Percentiles rank a stretch among this genome's conserved stretches.
Conservation (phyloP, 2,888 invertebrate species). For the Entomobrya multifasciata region DNA sequence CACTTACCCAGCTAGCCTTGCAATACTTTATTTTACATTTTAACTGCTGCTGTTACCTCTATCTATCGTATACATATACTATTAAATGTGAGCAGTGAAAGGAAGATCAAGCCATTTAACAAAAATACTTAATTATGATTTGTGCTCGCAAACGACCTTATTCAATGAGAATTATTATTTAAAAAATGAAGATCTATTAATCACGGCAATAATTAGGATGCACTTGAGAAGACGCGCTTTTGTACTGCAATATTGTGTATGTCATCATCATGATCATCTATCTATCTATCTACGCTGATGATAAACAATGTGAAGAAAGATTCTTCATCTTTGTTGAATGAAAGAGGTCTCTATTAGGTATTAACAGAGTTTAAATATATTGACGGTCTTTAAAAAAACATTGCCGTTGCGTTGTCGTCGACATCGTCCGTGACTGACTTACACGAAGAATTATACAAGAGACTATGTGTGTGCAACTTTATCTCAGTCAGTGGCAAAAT, state of each 20-base stretch:
- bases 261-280: not conserved
- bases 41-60: no score
- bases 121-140: constrained; percentile 49
- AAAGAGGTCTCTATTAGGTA: constrained; percentile 32
- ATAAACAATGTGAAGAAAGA: constrained; percentile 18
- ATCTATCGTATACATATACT: no score
- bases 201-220: constrained; percentile 34
- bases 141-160: constrained; percentile 49
- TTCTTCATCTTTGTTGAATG: no score
- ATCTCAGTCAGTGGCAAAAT: no score
- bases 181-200: constrained; percentile 48
- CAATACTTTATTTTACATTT: constrained; percentile 35
- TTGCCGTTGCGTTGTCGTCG: no score
- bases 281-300: not conserved
- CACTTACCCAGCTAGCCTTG: no score
- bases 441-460: constrained; percentile 2
- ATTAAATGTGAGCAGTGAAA: constrained; percentile 37
- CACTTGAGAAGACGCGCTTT: constrained; percentile 52
- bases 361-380: not conserved
- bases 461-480: not conserved
- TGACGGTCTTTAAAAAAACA: not conserved
- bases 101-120: constrained; percentile 43
- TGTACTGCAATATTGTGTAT: constrained; percentile 6
- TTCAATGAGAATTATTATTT: constrained; percentile 47
- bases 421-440: constrained; percentile 60